phyloP scores from a whole-genome alignment of 2,797 vertebrate genomes.

The Sebastes diaconus region DNA sequence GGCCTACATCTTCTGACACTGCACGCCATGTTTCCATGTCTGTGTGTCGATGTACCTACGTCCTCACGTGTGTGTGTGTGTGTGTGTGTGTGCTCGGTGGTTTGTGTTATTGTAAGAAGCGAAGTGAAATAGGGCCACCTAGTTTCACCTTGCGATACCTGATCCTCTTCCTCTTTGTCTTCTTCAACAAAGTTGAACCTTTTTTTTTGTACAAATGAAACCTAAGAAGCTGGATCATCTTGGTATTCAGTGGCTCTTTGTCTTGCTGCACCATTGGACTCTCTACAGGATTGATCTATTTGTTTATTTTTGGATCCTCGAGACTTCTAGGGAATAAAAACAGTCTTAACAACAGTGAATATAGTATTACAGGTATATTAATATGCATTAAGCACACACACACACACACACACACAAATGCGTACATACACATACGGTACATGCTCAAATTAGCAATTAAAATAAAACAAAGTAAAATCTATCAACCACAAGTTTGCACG shows the following conservation, averaged over 20 bases:
- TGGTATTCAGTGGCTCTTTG: background rate
- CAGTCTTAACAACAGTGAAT: background rate
- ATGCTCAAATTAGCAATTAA: background rate
- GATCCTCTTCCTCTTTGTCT: conserved; percentile 17
- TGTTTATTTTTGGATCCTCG: background rate
- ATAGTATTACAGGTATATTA: background rate
- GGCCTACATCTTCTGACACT: background rate
- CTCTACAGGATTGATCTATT: background rate
- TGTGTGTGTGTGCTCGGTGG: background rate
- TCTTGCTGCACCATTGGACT: background rate
- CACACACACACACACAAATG: background rate
- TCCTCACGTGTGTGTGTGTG: background rate
- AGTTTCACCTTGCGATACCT: conserved; percentile 29
- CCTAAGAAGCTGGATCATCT: background rate
- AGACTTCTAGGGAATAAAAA: background rate
- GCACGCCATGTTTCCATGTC: background rate
- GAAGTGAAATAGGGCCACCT: conserved; percentile 22
- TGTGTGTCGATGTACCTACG: background rate
- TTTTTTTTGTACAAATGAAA: background rate
- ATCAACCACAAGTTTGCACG: background rate
- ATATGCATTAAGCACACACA: background rate
- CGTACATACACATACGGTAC: background rate
- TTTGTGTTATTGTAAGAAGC: conserved; percentile 10
- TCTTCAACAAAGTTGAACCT: background rate
- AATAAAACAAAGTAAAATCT: background rate